Evolutionary conservation across 1,140 invertebrate genomes (phyloP), one percentile per base, ranked within the genome.

Genomic region (Caenorhabditis latens): DNA sequence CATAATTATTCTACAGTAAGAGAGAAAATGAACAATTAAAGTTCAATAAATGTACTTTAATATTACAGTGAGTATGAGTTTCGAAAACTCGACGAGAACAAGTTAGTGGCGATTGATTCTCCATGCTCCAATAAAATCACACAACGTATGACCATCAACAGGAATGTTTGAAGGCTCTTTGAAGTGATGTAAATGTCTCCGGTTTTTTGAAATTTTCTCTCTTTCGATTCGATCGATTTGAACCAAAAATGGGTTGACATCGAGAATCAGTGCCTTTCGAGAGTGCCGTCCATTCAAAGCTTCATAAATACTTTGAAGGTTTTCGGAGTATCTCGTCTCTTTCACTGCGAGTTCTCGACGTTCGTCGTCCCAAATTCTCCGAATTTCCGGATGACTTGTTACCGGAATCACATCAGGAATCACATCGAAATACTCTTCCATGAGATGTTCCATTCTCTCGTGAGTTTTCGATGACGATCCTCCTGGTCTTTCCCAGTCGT

Each of bases 111-210:
- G 7, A 11, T 24, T 50, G 32, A 79, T 50, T 7, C 71, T 79
- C 71, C 71, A 79, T 50, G 19, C 40, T 4, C 71, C 43, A 11
- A 79, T 46, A 2, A 53, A 46, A 32, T 79, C 21, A 43, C 50
- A 53, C n/a, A 79, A n/a, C 21, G 21, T 9, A 53, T 50, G 46
- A 24, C 71, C 71, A 19, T 79, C 71, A 7, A 43, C 53, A 11
- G 40, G 40, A 13, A 50, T 11, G n/a, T 50, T 46, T 42, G 67
- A 46, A 32, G 16, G n/a, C 13, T 11, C 9, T 13, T 50, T 79
- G 46, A 79, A 79, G 11, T n/a, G 71, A 79, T 79, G 71, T 3
- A 79, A n/a, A 24, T 79, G 71, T 79, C 71, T n/a, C 14, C 71
- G n/a, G 4, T 19, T 24, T 13, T 11, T 5, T 1, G n/a, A n/a